Conservation (phyloP, 2,113 vertebrate species). For the Globicephala melas region DNA sequence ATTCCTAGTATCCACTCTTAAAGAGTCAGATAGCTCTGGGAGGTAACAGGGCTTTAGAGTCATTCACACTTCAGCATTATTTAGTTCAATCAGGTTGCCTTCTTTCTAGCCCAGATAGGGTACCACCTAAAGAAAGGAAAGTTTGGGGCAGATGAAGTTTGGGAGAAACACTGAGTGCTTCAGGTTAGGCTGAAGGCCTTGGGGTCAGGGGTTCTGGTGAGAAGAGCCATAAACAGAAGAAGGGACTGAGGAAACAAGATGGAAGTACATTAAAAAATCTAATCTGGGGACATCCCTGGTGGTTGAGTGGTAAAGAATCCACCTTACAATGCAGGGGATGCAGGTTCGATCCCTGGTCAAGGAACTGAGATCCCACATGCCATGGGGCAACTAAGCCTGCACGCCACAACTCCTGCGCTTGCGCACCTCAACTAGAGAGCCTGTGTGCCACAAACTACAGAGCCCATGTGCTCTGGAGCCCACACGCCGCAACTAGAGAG, state of each 20-base stretch:
- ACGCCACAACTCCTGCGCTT: too few species aligned
- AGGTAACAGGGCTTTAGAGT: not conserved
- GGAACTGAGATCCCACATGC: too few species aligned
- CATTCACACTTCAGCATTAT: not conserved
- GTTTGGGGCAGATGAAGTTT: not conserved
- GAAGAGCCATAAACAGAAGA: not conserved
- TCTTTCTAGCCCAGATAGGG: not conserved
- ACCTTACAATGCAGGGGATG: too few species aligned
- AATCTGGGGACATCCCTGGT: not conserved
- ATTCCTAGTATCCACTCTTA: not conserved
- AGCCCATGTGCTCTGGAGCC: too few species aligned
- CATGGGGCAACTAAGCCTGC: too few species aligned
- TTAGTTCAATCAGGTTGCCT: not conserved
- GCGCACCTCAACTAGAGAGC: too few species aligned
- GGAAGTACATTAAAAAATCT: not conserved
- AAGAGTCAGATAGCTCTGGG: not conserved
- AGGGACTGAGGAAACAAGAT: not conserved
- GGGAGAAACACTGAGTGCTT: not conserved
- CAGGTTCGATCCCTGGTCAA: too few species aligned
- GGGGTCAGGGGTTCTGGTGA: not conserved
- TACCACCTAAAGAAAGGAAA: not conserved
- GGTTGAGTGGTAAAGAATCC: too few species aligned
- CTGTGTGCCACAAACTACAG: too few species aligned
- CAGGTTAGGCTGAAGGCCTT: not conserved
- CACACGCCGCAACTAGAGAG: too few species aligned